A percentile compares a stretch with the other conserved stretches of the same genome.
These are phyloP conservation scores for Trididemnum miniatum DNA, from an alignment of 23 tunicate species.

Conservation along the genomic window DNA sequence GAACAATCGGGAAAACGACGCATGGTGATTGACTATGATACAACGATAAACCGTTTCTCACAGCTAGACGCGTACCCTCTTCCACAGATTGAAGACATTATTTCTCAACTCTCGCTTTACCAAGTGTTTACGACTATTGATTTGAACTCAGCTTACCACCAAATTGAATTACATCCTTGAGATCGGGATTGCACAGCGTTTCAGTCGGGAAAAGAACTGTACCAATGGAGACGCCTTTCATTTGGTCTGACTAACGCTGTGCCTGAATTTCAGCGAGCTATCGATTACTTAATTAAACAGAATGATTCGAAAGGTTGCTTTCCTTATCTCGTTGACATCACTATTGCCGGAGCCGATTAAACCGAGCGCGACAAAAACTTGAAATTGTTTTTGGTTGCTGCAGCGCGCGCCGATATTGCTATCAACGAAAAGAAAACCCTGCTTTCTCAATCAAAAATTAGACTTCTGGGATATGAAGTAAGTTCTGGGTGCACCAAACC, in stretches of 20 bases:
- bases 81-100: no score
- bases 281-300: background rate
- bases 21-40: no score
- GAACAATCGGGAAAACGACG: no score
- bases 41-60: no score
- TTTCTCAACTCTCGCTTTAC: no score
- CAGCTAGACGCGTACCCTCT: no score
- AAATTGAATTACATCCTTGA: background rate
- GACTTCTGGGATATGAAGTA: constrained; percentile 4
- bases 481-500: background rate
- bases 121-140: constrained; percentile 9
- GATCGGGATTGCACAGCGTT: constrained; percentile 7
- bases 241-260: constrained; percentile 35
- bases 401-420: background rate
- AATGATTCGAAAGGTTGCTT: background rate
- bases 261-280: constrained; percentile 2
- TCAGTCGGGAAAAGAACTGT: background rate
- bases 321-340: constrained; percentile 33
- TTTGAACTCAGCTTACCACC: constrained; percentile 16
- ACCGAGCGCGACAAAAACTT: constrained; percentile 27
- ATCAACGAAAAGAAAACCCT: constrained; percentile 1
- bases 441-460: background rate
- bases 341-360: constrained; percentile 11
- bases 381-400: background rate
- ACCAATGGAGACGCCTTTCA: background rate